Evolutionary conservation across 1,140 invertebrate species (phyloP), one percentile per base, ranked within the genome.

Genomic region (Cotesia typhae): DNA sequence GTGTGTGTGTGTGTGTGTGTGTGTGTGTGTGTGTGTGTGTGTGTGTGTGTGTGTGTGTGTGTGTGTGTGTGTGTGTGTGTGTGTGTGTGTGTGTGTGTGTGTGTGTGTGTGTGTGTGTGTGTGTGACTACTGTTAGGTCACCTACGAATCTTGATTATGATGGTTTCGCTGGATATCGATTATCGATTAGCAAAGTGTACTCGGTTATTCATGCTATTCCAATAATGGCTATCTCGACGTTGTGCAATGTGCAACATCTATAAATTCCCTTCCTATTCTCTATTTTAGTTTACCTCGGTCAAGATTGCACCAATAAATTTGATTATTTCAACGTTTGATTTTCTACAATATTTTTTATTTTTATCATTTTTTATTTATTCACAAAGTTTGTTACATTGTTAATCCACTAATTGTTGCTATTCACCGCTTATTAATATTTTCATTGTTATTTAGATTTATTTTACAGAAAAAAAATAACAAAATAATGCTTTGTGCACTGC

Each of bases 121-220:
- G 17, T 17, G 41, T 6, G 10, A 47, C 41, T 9, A 66, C 37
- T 65, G 41, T 51, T 37, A 55, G 51, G 52, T n/a, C 64, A 57
- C 35, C 52, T 72, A 72, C 70, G 64, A 72, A 67, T 72, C 55
- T 67, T 60, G 64, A 67, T 67, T 72, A 72, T 59, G 52, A 72
- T 72, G 55, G 70, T 72, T 72, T 67, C 35, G 63, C 35, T 57
- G 63, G 52, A 67, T 72, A 72, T 72, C 63, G 70, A 72, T 72
- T 72, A 72, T 72, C 70, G 70, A 72, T 72, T 72, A 72, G 70
- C 12, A 60, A 67, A 72, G 70, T 72, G 41, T 55, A 38, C 70
- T 51, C 37, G 47, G 70, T 55, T 67, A 60, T 71, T 71, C 70
- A 67, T 72, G 53, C 63, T 59, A 60, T 72, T 67, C 70, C 52